Evolutionary conservation across 1,140 invertebrate species (phyloP), one percentile per base, ranked within the genome.

Genomic region (Drosophila bocki): DNA sequence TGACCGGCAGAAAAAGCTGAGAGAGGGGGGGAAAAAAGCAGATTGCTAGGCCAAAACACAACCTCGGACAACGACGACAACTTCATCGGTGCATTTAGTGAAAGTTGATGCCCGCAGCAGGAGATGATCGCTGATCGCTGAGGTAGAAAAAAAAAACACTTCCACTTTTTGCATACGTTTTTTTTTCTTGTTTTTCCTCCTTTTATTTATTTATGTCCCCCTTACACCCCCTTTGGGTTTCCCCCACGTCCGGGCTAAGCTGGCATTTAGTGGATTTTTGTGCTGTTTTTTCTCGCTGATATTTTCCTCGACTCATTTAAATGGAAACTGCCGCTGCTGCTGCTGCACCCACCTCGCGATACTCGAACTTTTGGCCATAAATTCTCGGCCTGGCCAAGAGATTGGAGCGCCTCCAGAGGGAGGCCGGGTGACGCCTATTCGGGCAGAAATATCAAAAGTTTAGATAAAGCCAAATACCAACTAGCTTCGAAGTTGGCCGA

Each of bases 51-150:
- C 35, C 19, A 51, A 48, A 45, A 59, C 62, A 71, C 44, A 72
- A 53, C 39, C 19, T 45, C 47, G 65, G 37, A 64, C 58, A 64
- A 56, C 53, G 50, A 59, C 71, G 56, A 75, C 56, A 62, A 72
- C 68, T 62, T 75, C 48, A 72, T 72, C 33, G 75, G 35, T 39
- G 72, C 62, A 78, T 63, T 78, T 57, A 71, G 76, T 78, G 76
- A 78, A 78, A 78, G 76, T 78, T 77, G 57, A 60, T 77, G 75
- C 75, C 75, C 75, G 56, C 75, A 77, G 74, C 75, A 78, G 63
- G 63, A 78, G 75, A 77, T 77, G 74, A 78, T 76, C 60, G 71
- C 45, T 19, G 56, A 61, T 72, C 64, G 70, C 33, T 48, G 67
- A 53, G 26, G 48, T 60, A 41, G 17, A 45, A 54, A 62, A 45